Conservation (phyloP, 2,797 vertebrate genomes). For the Cyprinodon diabolis region DNA sequence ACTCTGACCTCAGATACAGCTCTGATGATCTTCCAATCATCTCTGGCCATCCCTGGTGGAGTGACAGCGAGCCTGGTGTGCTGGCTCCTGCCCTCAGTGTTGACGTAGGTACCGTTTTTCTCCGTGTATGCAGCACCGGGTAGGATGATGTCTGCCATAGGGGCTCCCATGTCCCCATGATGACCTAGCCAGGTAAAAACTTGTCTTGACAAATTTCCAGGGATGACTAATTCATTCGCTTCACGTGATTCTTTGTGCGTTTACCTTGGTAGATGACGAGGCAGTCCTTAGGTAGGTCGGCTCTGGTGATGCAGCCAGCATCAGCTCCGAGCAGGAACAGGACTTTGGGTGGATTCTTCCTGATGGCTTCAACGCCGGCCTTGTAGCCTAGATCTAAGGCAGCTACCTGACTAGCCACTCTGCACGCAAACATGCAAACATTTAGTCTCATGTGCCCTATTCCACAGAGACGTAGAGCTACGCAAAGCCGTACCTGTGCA, state of each 20-base stretch:
- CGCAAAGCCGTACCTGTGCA: constrained; percentile 72
- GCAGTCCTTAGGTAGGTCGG: constrained; percentile 90
- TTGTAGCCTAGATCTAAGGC: constrained; percentile 97
- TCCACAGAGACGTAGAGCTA: neutral
- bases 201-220: neutral
- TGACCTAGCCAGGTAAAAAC: constrained; percentile 82
- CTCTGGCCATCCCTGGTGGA: constrained; percentile 91
- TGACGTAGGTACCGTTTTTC: constrained; percentile 92
- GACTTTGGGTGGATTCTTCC: constrained; percentile 90
- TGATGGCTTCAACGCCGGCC: constrained; percentile 90
- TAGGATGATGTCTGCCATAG: constrained; percentile 93
- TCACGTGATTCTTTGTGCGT: neutral
- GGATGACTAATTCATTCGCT: neutral
- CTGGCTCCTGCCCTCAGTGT: constrained; percentile 95
- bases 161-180: constrained; percentile 93
- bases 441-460: neutral
- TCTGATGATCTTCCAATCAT: constrained; percentile 96
- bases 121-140: constrained; percentile 96
- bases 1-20: constrained; percentile 90
- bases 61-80: constrained; percentile 94
- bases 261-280: constrained; percentile 96
- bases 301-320: constrained; percentile 88
- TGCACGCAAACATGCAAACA: constrained; percentile 52
- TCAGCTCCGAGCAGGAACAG: constrained; percentile 95
- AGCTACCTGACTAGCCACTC: constrained; percentile 97